These are phyloP conservation scores for Parnassius apollo DNA, from an alignment of 2,888 invertebrate species.

Conservation along the genomic window DNA sequence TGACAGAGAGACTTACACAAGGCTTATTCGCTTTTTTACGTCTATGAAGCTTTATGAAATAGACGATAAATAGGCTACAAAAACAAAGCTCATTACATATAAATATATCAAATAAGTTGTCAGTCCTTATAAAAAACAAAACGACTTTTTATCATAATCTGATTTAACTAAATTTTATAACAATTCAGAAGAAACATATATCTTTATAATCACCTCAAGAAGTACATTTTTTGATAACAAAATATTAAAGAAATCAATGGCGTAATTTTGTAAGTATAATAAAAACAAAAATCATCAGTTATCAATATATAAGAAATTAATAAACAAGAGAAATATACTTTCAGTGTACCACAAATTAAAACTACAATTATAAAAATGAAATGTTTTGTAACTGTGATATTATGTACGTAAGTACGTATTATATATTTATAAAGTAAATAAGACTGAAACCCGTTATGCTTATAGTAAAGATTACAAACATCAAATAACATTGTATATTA, in stretches of 20 bases:
- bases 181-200: no score
- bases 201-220: no score
- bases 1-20: constrained; percentile 49
- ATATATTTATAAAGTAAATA: not conserved
- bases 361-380: not conserved
- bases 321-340: not conserved
- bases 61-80: constrained; percentile 14
- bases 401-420: not conserved
- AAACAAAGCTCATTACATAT: constrained; percentile 1
- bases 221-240: no score
- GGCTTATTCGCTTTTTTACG: constrained; percentile 44
- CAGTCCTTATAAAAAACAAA: no score
- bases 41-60: constrained; percentile 41
- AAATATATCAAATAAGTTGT: not conserved
- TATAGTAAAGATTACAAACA: constrained; percentile 13
- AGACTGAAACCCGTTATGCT: constrained; percentile 21
- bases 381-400: not conserved
- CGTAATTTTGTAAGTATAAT: no score
- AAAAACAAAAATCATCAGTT: not conserved
- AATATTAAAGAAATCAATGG: no score
- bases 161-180: no score
- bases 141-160: no score
- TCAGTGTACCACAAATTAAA: not conserved
- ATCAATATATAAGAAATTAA: not conserved
- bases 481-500: constrained; percentile 7